Evolutionary conservation across 2,113 vertebrate species (phyloP).

Genomic region (Apus apus): DNA sequence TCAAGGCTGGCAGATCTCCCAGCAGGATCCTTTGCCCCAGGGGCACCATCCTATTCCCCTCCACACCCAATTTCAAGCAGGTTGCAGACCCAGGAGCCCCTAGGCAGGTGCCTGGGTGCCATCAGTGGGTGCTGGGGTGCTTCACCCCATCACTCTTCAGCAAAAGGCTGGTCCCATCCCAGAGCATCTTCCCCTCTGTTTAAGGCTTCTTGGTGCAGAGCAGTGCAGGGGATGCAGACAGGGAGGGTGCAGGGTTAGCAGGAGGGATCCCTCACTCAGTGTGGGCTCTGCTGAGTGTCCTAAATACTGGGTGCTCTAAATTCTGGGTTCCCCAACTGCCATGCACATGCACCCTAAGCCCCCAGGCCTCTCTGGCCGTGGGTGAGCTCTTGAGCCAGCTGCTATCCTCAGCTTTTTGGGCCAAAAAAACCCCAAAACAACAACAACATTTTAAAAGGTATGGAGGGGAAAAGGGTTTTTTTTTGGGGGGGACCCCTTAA

Average conservation of each 20-base stretch:
- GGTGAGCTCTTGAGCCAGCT: fast-evolving
- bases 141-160: not conserved
- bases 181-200: not conserved
- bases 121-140: not conserved
- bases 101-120: not conserved
- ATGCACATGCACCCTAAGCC: not conserved
- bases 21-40: not conserved
- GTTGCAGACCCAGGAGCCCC: not conserved
- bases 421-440: not conserved
- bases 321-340: not conserved
- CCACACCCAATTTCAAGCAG: fast-evolving
- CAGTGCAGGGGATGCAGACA: not conserved
- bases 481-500: not conserved
- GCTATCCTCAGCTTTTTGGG: fast-evolving
- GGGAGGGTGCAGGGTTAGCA: not conserved
- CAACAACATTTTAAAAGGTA: fast-evolving
- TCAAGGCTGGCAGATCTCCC: not conserved
- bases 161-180: not conserved
- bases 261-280: fast-evolving
- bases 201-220: not conserved
- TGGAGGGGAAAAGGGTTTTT: fast-evolving
- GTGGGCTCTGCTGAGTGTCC: not conserved
- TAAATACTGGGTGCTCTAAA: not conserved
- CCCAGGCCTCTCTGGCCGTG: too few species aligned
- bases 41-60: not conserved